Evolutionary conservation across 35 echinoderm and acorn worm genomes (phyloP).

Genomic region (Stichopus chloronotus): DNA sequence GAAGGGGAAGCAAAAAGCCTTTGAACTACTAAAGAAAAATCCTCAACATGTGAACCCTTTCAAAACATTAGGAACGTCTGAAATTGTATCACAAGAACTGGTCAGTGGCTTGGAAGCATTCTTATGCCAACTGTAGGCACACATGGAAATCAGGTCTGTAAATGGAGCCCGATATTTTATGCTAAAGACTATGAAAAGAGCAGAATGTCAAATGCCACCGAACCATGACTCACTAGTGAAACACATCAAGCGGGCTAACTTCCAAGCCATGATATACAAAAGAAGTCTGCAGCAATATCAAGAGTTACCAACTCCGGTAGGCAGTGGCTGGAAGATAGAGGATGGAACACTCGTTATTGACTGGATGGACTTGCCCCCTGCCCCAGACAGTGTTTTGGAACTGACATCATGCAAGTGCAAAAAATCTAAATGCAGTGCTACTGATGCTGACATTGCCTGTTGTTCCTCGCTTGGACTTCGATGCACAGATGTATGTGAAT

Average conservation of each 20-base stretch:
- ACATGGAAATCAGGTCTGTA: not conserved
- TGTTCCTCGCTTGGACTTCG: not conserved
- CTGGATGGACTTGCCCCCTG: constrained; percentile 77
- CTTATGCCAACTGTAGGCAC: no score
- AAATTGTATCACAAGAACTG: not conserved
- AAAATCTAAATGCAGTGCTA: constrained; percentile 41
- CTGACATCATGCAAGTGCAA: constrained; percentile 68
- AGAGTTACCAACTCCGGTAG: constrained; percentile 50
- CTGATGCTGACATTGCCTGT: not conserved
- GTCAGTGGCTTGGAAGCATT: not conserved
- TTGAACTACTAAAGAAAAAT: constrained; percentile 11
- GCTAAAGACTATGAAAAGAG: not conserved
- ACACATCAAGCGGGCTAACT: constrained; percentile 65
- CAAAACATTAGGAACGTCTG: not conserved
- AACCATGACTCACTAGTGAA: constrained; percentile 65
- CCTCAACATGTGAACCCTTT: not conserved
- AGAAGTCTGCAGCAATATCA: constrained; percentile 27
- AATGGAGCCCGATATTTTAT: not conserved
- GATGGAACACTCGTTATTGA: constrained; percentile 67
- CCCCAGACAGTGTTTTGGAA: constrained; percentile 63
- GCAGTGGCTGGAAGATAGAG: constrained; percentile 58
- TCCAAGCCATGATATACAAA: constrained; percentile 60
- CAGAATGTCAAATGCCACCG: constrained; percentile 65
- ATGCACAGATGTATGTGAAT: not conserved
- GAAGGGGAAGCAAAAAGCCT: constrained; percentile 65